Conservation (phyloP, 2,113 vertebrate species). For the Ia io region DNA sequence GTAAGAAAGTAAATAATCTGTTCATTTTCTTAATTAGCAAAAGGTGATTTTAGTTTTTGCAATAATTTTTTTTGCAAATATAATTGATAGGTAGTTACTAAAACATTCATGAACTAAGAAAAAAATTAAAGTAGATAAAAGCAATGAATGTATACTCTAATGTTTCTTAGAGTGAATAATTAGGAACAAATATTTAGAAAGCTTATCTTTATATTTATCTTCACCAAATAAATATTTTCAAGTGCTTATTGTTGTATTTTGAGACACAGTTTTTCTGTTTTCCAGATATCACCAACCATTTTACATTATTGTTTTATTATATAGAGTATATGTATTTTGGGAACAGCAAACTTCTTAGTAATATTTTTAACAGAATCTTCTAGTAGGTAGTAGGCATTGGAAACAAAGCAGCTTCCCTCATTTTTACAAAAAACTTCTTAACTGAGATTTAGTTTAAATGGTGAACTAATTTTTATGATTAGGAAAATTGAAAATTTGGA, state of each 20-base stretch:
- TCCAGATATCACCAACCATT: background rate
- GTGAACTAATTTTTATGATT: background rate
- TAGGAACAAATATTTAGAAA: background rate
- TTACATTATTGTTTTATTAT: background rate
- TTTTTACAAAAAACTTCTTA: background rate
- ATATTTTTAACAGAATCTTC: background rate
- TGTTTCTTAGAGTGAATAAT: background rate
- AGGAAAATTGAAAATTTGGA: background rate
- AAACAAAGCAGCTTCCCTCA: background rate
- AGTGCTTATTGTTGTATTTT: background rate
- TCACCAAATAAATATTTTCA: background rate
- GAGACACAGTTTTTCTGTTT: background rate
- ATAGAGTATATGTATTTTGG: background rate
- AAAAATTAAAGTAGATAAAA: background rate
- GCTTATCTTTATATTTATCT: background rate
- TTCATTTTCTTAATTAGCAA: background rate
- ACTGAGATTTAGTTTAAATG: background rate
- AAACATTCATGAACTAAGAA: background rate
- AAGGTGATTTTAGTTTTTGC: background rate
- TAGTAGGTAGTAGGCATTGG: rapidly evolving
- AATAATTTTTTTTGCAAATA: background rate
- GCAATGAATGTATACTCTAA: background rate
- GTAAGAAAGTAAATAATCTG: background rate
- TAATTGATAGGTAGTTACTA: background rate
- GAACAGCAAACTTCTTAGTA: background rate